phyloP scores from a whole-genome alignment of 2,113 vertebrate species.

The Chascanopsetta lugubris region DNA sequence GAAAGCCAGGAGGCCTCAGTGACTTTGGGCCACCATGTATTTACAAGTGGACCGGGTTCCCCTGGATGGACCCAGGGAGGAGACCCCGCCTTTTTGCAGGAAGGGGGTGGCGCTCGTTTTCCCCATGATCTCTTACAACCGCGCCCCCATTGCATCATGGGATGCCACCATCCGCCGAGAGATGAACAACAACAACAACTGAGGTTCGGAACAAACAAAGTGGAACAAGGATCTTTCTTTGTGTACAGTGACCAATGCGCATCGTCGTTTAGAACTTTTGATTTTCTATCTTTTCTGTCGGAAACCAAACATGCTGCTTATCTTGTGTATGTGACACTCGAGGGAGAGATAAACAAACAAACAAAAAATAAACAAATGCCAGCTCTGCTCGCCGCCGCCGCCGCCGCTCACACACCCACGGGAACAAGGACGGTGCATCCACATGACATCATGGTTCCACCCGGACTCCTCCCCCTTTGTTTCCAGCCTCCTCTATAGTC shows the following conservation, averaged over 20 bases:
- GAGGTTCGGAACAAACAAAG: conserved; percentile 53
- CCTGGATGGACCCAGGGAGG: conserved; percentile 15
- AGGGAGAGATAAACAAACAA: conserved; percentile 50
- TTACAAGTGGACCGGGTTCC: conserved; percentile 18
- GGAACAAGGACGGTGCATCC: conserved; percentile 57
- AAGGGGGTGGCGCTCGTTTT: conserved; percentile 35
- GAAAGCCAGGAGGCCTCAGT: conserved; percentile 27
- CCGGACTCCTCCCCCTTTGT: background rate
- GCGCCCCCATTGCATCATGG: conserved; percentile 43
- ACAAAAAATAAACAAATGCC: conserved; percentile 32
- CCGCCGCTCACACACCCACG: conserved; percentile 12
- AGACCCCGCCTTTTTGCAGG: background rate
- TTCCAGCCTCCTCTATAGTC: conserved; percentile 50
- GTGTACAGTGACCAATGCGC: conserved; percentile 76
- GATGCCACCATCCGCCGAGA: conserved; percentile 36
- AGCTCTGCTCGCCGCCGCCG: conserved; percentile 49
- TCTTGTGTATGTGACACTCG: conserved; percentile 72
- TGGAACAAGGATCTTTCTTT: conserved; percentile 62
- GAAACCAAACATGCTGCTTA: conserved; percentile 84
- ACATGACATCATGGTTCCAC: conserved; percentile 32
- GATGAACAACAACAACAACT: no score
- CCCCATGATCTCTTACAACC: conserved; percentile 56
- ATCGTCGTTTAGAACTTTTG: conserved; percentile 58
- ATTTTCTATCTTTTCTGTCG: conserved; percentile 55
- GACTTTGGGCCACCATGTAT: conserved; percentile 40